phyloP scores from a whole-genome alignment of 2,113 vertebrate genomes.

The Mobula hypostoma region DNA sequence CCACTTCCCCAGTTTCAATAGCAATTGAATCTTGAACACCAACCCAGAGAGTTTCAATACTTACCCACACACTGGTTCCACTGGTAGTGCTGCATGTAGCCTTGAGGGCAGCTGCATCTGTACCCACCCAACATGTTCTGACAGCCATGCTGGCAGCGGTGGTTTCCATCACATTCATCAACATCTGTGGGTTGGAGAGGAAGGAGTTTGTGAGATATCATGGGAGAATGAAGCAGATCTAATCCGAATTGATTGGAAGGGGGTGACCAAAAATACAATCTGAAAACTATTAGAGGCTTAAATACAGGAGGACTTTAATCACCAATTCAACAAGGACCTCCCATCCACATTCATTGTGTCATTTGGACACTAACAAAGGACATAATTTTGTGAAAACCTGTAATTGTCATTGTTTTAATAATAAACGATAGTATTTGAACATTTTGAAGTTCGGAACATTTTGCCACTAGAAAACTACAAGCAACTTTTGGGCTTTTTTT shows the following conservation, averaged over 20 bases:
- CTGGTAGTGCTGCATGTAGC: slow-evolving; percentile 89
- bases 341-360: background rate
- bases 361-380: background rate
- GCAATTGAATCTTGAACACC: background rate
- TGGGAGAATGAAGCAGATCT: background rate
- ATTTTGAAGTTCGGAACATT: background rate
- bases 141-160: slow-evolving; percentile 83
- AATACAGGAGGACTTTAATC: background rate
- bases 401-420: background rate
- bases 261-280: background rate
- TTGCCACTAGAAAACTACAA: background rate
- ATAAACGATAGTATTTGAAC: background rate
- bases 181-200: slow-evolving; percentile 60
- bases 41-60: slow-evolving; percentile 36
- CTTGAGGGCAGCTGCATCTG: slow-evolving; percentile 83
- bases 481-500: background rate
- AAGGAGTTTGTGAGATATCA: slow-evolving; percentile 1
- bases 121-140: slow-evolving; percentile 86
- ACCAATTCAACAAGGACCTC: background rate
- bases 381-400: background rate
- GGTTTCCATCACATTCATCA: slow-evolving; percentile 78
- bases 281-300: background rate
- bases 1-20: background rate
- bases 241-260: background rate
- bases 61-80: slow-evolving; percentile 95